Conservation (phyloP, 2,888 invertebrate genomes). For the Bellardia pandia region DNA sequence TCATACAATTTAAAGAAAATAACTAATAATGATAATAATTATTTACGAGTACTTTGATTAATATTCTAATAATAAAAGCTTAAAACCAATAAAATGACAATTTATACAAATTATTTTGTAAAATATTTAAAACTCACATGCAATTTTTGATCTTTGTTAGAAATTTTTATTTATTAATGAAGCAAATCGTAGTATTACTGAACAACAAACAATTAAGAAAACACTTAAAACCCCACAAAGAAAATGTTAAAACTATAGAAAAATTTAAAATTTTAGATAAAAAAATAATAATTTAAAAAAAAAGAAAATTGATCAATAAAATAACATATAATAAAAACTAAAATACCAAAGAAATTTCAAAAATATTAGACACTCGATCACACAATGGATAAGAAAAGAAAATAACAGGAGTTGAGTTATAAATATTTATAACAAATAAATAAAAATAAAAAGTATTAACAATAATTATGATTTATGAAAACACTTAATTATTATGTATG, state of each 20-base stretch:
- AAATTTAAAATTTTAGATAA: conserved; percentile 34
- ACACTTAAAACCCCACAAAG: background rate
- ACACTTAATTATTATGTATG: background rate
- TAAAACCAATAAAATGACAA: conserved; percentile 55
- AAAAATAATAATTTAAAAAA: conserved; percentile 32
- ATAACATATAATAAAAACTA: conserved; percentile 59
- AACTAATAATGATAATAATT: conserved; percentile 30
- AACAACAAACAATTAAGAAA: background rate
- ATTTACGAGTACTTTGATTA: background rate
- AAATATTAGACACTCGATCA: conserved; percentile 56
- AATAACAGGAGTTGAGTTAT: conserved; percentile 6
- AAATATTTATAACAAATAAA: conserved; percentile 17
- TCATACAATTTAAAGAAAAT: conserved; percentile 13
- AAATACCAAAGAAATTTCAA: conserved; percentile 67
- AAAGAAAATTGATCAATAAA: conserved; percentile 42
- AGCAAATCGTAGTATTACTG: conserved; percentile 13
- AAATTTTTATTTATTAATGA: conserved; percentile 28
- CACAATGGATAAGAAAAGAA: conserved; percentile 9
- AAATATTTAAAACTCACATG: conserved; percentile 44
- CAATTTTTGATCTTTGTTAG: conserved; percentile 5
- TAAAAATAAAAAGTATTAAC: conserved; percentile 58
- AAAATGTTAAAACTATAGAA: conserved; percentile 14
- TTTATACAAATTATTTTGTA: conserved; percentile 72
- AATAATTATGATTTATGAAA: conserved; percentile 33
- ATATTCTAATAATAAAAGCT: background rate